A percentile compares a stretch with the other conserved stretches of the same genome.
phyloP scores from a whole-genome alignment of 2,113 vertebrate species.

The Promerops cafer region DNA sequence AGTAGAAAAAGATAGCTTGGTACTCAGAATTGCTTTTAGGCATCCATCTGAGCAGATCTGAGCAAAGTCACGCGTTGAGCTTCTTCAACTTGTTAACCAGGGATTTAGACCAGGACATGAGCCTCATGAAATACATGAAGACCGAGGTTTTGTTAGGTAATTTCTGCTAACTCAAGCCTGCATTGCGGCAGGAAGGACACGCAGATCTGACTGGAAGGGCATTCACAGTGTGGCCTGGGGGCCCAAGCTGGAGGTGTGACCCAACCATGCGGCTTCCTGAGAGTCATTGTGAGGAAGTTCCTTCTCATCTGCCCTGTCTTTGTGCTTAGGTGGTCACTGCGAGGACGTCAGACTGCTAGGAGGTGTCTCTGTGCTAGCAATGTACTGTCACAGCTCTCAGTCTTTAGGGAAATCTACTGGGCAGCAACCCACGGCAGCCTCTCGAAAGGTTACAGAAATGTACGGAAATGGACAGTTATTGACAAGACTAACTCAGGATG shows the following conservation, averaged over 20 bases:
- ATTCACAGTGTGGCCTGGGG: accelerated
- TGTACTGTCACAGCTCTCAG: no score
- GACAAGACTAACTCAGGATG: not conserved
- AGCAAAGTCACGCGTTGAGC: not conserved
- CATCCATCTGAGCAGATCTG: not conserved
- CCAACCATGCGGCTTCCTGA: not conserved
- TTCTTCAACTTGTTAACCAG: not conserved
- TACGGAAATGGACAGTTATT: not conserved
- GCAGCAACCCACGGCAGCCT: not conserved
- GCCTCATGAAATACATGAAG: not conserved
- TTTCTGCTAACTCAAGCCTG: not conserved
- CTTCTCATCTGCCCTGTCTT: not conserved
- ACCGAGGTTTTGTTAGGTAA: not conserved
- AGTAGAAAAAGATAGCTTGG: not conserved
- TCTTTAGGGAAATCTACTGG: not conserved
- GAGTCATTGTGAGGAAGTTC: accelerated
- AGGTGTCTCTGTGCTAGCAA: not conserved
- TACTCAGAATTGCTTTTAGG: not conserved
- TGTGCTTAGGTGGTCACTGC: not conserved
- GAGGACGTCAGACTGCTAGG: not conserved
- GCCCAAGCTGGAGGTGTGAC: not conserved
- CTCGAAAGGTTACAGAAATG: not conserved
- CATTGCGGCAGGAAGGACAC: accelerated
- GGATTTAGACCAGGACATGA: not conserved
- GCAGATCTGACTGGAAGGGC: not conserved